These are phyloP conservation scores for Gallinago solitaria DNA, from an alignment of 2,797 vertebrate genomes.

Conservation along the genomic window DNA sequence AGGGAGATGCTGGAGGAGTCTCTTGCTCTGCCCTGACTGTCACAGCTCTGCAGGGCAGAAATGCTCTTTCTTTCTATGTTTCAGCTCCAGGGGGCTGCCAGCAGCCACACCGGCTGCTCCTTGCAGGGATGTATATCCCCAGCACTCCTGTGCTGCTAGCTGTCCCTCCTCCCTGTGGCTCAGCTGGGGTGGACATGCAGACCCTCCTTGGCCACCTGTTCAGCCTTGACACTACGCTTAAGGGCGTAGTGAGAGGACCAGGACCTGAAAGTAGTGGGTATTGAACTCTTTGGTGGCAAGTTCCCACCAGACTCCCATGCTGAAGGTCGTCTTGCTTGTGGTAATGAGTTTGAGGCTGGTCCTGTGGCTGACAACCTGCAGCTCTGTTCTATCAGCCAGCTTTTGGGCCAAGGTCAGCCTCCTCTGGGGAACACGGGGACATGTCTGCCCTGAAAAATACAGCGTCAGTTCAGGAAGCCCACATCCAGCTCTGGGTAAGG, in stretches of 20 bases:
- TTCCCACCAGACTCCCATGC: background rate
- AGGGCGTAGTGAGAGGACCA: background rate
- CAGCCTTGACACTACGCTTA: background rate
- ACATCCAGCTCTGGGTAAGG: background rate
- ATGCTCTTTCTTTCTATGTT: background rate
- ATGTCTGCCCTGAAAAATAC: background rate
- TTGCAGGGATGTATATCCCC: background rate
- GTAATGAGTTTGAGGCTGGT: background rate
- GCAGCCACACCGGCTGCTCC: background rate
- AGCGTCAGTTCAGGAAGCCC: background rate
- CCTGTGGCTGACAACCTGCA: background rate
- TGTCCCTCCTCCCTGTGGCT: rapidly evolving
- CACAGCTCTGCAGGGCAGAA: rapidly evolving
- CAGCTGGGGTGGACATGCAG: background rate
- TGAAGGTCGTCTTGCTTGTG: background rate
- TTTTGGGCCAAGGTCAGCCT: background rate
- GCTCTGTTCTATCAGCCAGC: background rate
- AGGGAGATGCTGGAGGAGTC: background rate
- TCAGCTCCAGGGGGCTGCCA: background rate
- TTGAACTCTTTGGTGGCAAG: background rate
- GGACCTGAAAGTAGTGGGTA: background rate
- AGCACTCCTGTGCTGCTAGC: background rate
- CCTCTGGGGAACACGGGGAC: no score
- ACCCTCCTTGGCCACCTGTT: background rate
- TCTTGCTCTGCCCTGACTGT: background rate